These are phyloP conservation scores for Venustoraphidia nigricollis DNA, from an alignment of 2,888 invertebrate genomes.

Conservation along the genomic window DNA sequence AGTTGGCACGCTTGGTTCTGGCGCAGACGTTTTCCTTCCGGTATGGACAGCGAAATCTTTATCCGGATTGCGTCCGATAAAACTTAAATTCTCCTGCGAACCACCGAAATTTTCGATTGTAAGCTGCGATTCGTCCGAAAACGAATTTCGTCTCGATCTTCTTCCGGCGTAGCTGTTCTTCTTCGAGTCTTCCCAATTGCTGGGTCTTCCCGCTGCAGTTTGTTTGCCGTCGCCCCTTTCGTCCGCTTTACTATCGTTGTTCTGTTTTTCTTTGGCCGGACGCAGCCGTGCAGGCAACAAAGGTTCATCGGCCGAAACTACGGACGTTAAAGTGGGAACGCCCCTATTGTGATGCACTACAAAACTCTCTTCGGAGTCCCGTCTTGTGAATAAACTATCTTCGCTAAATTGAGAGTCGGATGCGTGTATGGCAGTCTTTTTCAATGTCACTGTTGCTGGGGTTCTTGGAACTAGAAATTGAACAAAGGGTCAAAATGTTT, in stretches of 20 bases:
- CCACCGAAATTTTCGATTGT: slow-evolving; percentile 90
- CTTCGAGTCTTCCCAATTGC: slow-evolving; percentile 64
- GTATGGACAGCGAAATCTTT: slow-evolving; percentile 43
- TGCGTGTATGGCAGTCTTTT: slow-evolving; percentile 25
- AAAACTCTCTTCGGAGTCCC: slow-evolving; percentile 47
- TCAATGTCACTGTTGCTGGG: slow-evolving; percentile 29
- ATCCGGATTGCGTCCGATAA: slow-evolving; percentile 70
- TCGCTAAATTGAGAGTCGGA: slow-evolving; percentile 26
- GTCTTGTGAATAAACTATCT: slow-evolving; percentile 21
- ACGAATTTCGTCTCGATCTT: slow-evolving; percentile 69
- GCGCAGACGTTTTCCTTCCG: slow-evolving; percentile 31
- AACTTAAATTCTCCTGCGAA: slow-evolving; percentile 76
- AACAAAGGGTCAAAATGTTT: not conserved
- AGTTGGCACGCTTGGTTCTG: slow-evolving; percentile 41
- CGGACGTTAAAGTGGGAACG: slow-evolving; percentile 61
- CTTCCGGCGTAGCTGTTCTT: slow-evolving; percentile 65
- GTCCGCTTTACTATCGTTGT: slow-evolving; percentile 48
- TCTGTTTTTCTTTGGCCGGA: slow-evolving; percentile 44
- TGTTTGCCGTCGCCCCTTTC: slow-evolving; percentile 36
- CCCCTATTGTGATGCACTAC: slow-evolving; percentile 68
- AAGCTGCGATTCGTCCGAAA: slow-evolving; percentile 74
- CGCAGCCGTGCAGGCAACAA: slow-evolving; percentile 39
- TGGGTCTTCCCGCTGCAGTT: slow-evolving; percentile 61
- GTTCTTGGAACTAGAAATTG: slow-evolving; percentile 32
- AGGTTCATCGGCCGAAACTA: slow-evolving; percentile 36